Conservation (phyloP, 1,140 invertebrate species). For the Bombus impatiens region DNA sequence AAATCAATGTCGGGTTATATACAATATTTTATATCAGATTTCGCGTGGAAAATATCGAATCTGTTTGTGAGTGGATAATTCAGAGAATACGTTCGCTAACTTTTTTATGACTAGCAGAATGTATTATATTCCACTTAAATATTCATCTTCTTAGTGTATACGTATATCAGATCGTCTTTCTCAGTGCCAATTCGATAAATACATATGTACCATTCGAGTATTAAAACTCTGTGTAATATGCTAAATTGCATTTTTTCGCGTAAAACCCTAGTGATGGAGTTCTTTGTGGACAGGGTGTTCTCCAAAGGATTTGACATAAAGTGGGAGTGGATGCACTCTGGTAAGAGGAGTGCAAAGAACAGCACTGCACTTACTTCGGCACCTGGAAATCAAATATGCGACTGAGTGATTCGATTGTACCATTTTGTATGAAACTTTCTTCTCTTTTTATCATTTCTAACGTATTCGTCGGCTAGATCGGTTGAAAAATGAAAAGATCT, state of each 20-base stretch:
- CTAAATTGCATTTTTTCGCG: not conserved
- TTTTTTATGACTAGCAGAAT: not conserved
- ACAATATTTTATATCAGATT: not conserved
- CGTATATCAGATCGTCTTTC: not conserved
- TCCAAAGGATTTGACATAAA: not conserved
- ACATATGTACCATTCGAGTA: not conserved
- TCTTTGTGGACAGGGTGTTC: not conserved
- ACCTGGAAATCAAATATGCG: not conserved
- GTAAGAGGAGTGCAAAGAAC: not conserved
- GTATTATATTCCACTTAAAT: not conserved
- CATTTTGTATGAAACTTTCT: not conserved
- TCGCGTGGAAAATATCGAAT: not conserved
- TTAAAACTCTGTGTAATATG: not conserved
- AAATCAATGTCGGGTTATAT: not conserved
- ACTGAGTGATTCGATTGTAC: not conserved
- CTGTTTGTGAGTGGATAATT: not conserved
- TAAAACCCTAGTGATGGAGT: not conserved
- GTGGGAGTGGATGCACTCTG: not conserved
- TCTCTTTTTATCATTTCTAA: not conserved
- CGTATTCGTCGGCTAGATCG: too few species aligned
- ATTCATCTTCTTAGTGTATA: not conserved
- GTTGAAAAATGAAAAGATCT: too few species aligned
- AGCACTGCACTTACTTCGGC: not conserved
- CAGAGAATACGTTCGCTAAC: not conserved
- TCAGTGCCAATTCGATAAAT: not conserved